Conservation (phyloP, 2,888 invertebrate species). For the Noctuana brunneofusca region DNA sequence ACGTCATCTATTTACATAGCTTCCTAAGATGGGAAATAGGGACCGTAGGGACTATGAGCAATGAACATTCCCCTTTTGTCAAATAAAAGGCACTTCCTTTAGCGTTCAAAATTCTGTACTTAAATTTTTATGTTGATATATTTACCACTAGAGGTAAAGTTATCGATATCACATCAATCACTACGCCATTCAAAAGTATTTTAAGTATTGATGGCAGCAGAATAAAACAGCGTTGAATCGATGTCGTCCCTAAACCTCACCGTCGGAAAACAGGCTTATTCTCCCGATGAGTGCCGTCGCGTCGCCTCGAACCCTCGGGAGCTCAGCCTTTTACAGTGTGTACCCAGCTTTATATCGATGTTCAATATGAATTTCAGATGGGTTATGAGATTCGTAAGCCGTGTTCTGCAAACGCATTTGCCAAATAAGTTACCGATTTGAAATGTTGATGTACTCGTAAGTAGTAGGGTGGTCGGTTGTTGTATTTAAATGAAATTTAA, state of each 20-base stretch:
- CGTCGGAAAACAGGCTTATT: slow-evolving; percentile 82
- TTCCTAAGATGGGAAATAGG: too few relatives aligned
- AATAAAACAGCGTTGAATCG: slow-evolving; percentile 81
- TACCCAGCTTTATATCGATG: slow-evolving; percentile 74
- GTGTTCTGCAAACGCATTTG: slow-evolving; percentile 64
- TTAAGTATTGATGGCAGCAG: slow-evolving; percentile 81
- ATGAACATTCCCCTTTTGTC: too few relatives aligned
- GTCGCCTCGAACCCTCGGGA: slow-evolving; percentile 73
- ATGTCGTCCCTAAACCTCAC: slow-evolving; percentile 77
- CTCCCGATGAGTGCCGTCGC: slow-evolving; percentile 79
- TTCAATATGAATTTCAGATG: slow-evolving; percentile 80
- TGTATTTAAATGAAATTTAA: not conserved
- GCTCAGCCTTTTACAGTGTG: slow-evolving; percentile 77
- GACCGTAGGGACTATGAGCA: too few relatives aligned
- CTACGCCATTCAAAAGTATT: slow-evolving; percentile 64
- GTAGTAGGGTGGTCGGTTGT: not conserved
- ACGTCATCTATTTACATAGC: too few relatives aligned
- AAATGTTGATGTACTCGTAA: slow-evolving; percentile 38
- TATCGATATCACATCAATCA: slow-evolving; percentile 55
- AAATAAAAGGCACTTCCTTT: too few relatives aligned
- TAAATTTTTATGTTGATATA: too few relatives aligned
- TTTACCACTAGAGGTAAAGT: not conserved
- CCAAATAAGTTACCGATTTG: slow-evolving; percentile 62
- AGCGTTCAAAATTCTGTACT: too few relatives aligned
- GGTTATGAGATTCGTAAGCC: slow-evolving; percentile 73